A percentile compares a stretch with the other conserved stretches of the same genome.
These are phyloP conservation scores for Mantis religiosa DNA, from an alignment of 2,888 invertebrate genomes.

Conservation along the genomic window DNA sequence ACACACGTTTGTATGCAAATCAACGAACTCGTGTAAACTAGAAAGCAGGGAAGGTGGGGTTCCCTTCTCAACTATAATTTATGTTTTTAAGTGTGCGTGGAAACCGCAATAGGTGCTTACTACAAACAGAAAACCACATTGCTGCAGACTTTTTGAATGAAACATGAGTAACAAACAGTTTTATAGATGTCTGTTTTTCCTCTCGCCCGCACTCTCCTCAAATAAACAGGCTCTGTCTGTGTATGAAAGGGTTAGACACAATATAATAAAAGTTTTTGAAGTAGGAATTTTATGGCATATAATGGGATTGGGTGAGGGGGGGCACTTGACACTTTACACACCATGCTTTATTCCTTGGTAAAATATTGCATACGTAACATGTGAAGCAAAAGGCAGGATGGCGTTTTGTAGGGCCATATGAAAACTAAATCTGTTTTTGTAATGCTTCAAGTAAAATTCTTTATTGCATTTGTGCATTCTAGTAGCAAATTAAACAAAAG, in stretches of 20 bases:
- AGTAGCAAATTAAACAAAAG: too few relatives aligned
- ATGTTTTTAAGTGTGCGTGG: constrained; percentile 17
- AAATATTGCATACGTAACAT: background rate
- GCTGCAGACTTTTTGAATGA: constrained; percentile 7
- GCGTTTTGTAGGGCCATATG: background rate
- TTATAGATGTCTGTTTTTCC: background rate
- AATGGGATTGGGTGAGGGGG: background rate
- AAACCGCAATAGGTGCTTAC: background rate
- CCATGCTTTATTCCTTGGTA: background rate
- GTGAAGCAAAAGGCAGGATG: background rate
- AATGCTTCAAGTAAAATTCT: too few relatives aligned
- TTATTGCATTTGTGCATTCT: too few relatives aligned
- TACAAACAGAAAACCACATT: background rate
- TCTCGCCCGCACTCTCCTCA: background rate
- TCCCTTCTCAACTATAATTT: background rate
- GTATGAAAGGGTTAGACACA: background rate
- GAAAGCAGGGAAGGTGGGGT: background rate
- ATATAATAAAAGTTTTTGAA: constrained; percentile 4
- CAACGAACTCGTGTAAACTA: constrained; percentile 12
- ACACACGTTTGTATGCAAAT: constrained; percentile 13
- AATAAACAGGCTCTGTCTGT: background rate
- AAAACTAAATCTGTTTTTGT: background rate
- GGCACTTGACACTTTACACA: background rate
- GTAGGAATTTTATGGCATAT: background rate
- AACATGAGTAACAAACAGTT: constrained; percentile 4